Conservation (phyloP, 2,888 invertebrate genomes). For the Cerastis rubricosa region DNA sequence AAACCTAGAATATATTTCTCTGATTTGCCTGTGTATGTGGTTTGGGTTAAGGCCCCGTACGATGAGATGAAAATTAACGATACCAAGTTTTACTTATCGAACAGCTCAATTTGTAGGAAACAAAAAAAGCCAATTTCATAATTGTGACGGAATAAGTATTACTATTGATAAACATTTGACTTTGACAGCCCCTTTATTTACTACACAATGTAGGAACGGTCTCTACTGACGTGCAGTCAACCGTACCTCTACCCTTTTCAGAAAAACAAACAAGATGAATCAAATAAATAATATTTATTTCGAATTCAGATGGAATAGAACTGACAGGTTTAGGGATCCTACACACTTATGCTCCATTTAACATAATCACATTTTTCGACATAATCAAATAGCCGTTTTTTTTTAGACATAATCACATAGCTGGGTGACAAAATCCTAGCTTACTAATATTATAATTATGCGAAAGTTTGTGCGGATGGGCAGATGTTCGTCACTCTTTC, state of each 20-base stretch:
- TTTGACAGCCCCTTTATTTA: background rate
- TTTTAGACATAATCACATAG: too few relatives aligned
- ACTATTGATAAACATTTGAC: background rate
- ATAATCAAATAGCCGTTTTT: too few relatives aligned
- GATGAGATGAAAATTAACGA: background rate
- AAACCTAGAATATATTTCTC: too few relatives aligned
- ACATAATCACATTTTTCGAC: too few relatives aligned
- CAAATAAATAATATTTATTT: background rate
- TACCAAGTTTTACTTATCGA: too few relatives aligned
- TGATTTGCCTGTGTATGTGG: background rate
- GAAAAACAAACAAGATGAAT: conserved; percentile 6
- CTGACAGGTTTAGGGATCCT: background rate
- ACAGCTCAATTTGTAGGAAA: background rate
- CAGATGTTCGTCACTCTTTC: too few relatives aligned
- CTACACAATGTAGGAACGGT: background rate
- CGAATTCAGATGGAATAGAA: background rate
- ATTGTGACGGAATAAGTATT: too few relatives aligned
- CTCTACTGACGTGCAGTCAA: background rate
- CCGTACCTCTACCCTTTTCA: conserved; percentile 6
- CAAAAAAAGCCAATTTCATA: too few relatives aligned
- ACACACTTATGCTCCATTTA: background rate
- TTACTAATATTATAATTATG: too few relatives aligned
- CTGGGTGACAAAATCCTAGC: too few relatives aligned
- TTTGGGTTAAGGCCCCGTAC: background rate
- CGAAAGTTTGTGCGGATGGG: too few relatives aligned